Evolutionary conservation across 2,797 vertebrate genomes (phyloP).

Genomic region (Coreius guichenoti): DNA sequence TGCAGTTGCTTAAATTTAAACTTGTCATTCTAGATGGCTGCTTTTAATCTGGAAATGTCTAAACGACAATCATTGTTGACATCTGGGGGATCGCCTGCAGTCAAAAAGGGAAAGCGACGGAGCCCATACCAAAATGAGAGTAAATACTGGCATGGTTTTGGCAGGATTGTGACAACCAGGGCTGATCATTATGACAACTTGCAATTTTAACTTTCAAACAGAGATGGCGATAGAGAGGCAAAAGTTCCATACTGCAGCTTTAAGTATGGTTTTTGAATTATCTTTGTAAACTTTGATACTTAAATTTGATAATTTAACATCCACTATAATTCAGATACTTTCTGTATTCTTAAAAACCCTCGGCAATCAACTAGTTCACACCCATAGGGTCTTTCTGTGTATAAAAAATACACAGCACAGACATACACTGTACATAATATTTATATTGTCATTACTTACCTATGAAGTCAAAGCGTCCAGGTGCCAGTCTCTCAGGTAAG

Average conservation of each 20-base stretch:
- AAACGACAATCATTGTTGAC: neutral
- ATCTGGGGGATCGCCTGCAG: neutral
- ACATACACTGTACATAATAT: neutral
- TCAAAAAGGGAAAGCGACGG: neutral
- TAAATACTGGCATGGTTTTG: neutral
- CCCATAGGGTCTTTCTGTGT: neutral
- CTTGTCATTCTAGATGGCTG: neutral
- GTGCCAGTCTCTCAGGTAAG: slow-evolving; percentile 90
- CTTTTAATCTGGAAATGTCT: neutral
- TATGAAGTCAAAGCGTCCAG: slow-evolving; percentile 89
- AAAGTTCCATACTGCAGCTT: neutral
- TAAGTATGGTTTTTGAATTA: neutral
- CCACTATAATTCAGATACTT: neutral
- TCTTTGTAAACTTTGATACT: neutral
- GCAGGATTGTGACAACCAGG: neutral
- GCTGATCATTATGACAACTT: neutral
- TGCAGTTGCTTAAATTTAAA: neutral
- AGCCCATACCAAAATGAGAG: neutral
- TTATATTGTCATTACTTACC: slow-evolving; percentile 73
- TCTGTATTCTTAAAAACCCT: neutral
- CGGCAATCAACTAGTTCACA: neutral
- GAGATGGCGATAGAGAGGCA: neutral
- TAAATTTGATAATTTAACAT: neutral
- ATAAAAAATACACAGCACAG: neutral
- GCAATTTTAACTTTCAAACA: neutral